A percentile compares a stretch with the other conserved stretches of the same genome.
phyloP scores from a whole-genome alignment of 2,113 vertebrate species.

The Siniperca knerii region DNA sequence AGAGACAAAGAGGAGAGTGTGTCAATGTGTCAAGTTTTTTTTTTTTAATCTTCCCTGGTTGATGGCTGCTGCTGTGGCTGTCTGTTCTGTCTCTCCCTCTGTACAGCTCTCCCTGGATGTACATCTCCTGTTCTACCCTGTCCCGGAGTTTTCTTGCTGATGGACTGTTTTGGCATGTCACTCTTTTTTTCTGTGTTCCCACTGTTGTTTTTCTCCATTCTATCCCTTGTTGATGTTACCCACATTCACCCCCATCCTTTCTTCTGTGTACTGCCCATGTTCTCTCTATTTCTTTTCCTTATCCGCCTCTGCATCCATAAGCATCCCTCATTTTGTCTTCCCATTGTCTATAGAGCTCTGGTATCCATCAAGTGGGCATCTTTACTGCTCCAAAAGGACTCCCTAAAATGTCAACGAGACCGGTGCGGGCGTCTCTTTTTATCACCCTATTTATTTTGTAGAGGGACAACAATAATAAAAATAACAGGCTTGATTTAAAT shows the following conservation, averaged over 20 bases:
- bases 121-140: slow-evolving; percentile 5
- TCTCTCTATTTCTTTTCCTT: slow-evolving; percentile 17
- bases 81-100: slow-evolving; percentile 22
- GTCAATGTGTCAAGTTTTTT: slow-evolving; percentile 26
- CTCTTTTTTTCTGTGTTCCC: slow-evolving; percentile 6
- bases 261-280: neutral
- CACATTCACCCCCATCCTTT: slow-evolving; percentile 11
- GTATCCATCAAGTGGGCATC: slow-evolving; percentile 77
- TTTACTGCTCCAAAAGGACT: slow-evolving; percentile 80
- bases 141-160: slow-evolving; percentile 40
- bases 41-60: slow-evolving; percentile 27
- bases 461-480: slow-evolving; percentile 72
- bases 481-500: slow-evolving; percentile 78
- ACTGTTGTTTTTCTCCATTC: slow-evolving; percentile 10
- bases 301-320: slow-evolving; percentile 44
- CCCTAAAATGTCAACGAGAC: slow-evolving; percentile 78
- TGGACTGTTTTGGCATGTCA: slow-evolving; percentile 27
- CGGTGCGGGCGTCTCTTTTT: slow-evolving; percentile 61
- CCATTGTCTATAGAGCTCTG: slow-evolving; percentile 44
- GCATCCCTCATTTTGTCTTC: slow-evolving; percentile 62
- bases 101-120: slow-evolving; percentile 8
- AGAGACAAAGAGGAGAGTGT: slow-evolving; percentile 30
- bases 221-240: neutral
- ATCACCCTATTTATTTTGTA: slow-evolving; percentile 71
- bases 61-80: slow-evolving; percentile 43